These are phyloP conservation scores for Cheilosia scutellata DNA, from an alignment of 2,888 invertebrate species.

Conservation along the genomic window DNA sequence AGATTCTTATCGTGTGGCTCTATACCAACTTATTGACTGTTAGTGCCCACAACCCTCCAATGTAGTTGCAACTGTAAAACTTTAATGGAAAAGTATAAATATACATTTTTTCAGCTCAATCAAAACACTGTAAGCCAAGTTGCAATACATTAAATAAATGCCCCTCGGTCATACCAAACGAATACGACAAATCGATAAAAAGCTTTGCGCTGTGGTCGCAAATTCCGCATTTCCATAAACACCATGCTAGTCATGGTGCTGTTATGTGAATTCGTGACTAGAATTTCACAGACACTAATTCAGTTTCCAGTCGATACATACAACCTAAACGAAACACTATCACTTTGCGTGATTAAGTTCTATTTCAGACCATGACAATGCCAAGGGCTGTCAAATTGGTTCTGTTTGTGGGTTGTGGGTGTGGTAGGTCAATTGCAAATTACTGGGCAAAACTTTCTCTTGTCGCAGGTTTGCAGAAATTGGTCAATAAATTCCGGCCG, in stretches of 20 bases:
- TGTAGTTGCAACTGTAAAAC: too few species aligned
- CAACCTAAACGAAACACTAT: slow-evolving; percentile 14
- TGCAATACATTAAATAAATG: neutral
- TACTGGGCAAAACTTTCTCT: slow-evolving; percentile 41
- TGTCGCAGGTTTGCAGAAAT: slow-evolving; percentile 35
- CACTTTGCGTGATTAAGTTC: slow-evolving; percentile 31
- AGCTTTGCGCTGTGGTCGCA: neutral
- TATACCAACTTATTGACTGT: too few species aligned
- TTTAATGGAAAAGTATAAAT: too few species aligned
- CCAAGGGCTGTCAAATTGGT: slow-evolving; percentile 2
- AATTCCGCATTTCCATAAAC: neutral
- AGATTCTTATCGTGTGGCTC: too few species aligned
- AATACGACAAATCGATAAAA: neutral
- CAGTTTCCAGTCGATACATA: neutral
- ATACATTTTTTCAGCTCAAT: too few species aligned
- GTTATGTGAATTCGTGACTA: slow-evolving; percentile 30
- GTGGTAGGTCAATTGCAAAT: slow-evolving; percentile 20
- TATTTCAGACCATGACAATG: neutral
- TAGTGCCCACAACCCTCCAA: too few species aligned
- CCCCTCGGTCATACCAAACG: neutral
- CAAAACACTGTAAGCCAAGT: neutral
- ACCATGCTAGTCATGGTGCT: neutral
- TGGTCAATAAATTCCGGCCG: slow-evolving; percentile 27
- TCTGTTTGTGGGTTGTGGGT: neutral
- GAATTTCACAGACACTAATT: slow-evolving; percentile 17